phyloP scores from a whole-genome alignment of 1,140 invertebrate genomes.

The Planococcus citri region DNA sequence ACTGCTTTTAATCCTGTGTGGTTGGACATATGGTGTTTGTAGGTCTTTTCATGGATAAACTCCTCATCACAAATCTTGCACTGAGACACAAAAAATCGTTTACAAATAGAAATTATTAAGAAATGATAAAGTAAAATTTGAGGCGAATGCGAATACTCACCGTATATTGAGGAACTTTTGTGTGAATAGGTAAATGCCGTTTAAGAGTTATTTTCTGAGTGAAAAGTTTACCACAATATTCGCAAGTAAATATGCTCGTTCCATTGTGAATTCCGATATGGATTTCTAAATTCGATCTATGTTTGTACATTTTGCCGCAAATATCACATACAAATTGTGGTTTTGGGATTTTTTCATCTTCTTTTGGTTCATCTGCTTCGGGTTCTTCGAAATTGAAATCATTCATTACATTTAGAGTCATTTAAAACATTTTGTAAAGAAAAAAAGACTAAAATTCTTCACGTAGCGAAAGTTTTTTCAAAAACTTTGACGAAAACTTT shows the following conservation, averaged over 20 bases:
- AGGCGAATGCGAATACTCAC: neutral
- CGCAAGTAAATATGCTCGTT: neutral
- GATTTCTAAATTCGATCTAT: neutral
- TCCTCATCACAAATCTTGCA: neutral
- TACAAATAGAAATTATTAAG: neutral
- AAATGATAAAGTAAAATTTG: neutral
- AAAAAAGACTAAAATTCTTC: too few relatives aligned
- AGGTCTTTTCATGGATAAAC: neutral
- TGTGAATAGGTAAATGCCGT: neutral
- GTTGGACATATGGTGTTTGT: neutral
- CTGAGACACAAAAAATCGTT: neutral
- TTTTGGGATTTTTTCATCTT: neutral
- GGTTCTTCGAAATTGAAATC: neutral
- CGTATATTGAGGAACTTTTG: neutral
- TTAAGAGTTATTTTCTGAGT: neutral
- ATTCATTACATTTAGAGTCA: neutral
- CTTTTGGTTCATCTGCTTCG: neutral
- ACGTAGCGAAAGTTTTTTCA: too few relatives aligned
- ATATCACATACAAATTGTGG: neutral
- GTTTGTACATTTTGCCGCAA: neutral
- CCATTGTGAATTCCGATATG: neutral
- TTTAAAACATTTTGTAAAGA: too few relatives aligned
- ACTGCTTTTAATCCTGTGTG: neutral
- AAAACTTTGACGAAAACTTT: too few relatives aligned
- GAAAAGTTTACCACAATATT: neutral